Evolutionary conservation across 2,888 invertebrate species (phyloP).

Genomic region (Perdita meconis): DNA sequence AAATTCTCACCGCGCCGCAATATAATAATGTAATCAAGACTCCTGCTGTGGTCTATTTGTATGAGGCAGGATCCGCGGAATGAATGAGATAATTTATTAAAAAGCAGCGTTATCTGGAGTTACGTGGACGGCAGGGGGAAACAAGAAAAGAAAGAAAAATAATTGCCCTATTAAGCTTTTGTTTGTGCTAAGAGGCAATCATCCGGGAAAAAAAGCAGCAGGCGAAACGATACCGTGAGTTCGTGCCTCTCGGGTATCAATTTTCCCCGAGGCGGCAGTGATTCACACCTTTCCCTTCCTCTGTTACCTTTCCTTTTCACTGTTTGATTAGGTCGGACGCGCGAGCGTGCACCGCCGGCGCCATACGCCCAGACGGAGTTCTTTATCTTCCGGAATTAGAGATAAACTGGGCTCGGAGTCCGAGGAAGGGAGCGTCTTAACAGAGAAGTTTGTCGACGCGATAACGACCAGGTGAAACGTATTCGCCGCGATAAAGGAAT

Average conservation of each 20-base stretch:
- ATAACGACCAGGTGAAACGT: slow-evolving; percentile 44
- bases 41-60: too few species aligned
- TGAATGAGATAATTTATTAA: too few species aligned
- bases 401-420: slow-evolving; percentile 41
- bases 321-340: slow-evolving; percentile 55
- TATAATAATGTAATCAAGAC: too few species aligned
- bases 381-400: slow-evolving; percentile 53
- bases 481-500: slow-evolving; percentile 40
- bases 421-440: slow-evolving; percentile 15
- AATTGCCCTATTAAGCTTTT: background rate
- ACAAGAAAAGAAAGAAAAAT: too few species aligned
- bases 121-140: too few species aligned
- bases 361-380: slow-evolving; percentile 6
- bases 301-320: slow-evolving; percentile 21
- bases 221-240: background rate
- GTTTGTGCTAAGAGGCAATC: background rate
- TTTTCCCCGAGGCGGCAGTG: slow-evolving; percentile 17
- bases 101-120: too few species aligned
- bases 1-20: too few species aligned
- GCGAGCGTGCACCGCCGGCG: background rate
- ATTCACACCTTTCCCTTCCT: slow-evolving; percentile 17
- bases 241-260: slow-evolving; percentile 25
- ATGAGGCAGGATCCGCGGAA: too few species aligned
- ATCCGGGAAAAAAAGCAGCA: background rate
- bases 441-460: slow-evolving; percentile 41